Evolutionary conservation across 2,888 invertebrate genomes (phyloP), one percentile per base, ranked within the genome.

Genomic region (Epinotia brunnichana): DNA sequence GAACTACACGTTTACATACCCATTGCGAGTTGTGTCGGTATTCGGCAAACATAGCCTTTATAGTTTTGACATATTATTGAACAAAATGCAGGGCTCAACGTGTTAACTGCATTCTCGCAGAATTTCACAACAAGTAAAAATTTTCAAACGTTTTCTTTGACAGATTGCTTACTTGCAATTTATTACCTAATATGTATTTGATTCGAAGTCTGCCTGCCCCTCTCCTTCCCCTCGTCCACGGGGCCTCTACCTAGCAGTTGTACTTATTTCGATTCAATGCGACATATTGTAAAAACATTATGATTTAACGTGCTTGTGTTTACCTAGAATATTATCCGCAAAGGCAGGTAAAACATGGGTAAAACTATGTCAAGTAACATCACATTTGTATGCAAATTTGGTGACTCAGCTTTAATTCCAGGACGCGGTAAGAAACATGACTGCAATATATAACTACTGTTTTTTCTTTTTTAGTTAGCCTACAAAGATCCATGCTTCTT

Each of bases 321-420:
- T 35, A 29, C 29, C 9, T 21, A 21, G 13, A 11, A 19, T 21
- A 54, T 21, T 10, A 21, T 10, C 5, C 11, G 54, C 24, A 54
- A 54, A 54, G 21, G 13, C 35, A 3, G 21, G 24, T 41, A 21
- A 19, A 64, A 64, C 35, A 13, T 19, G 1, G 21, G 24, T 41
- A 21, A 19, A 64, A 64, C 35, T 39, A 15, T 41, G 48, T 21
- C 39, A 17, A 66, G 54, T 53, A 66, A 59, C 17, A n/a, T 21
- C 3, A 66, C 13, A 66, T 41, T 24, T 29, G 15, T 29, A 56
- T 56, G 24, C 19, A 24, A 64, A 56, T 64, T 15, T 19, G 41
- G 41, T 53, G 29, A 39, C 21, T 41, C 39, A 21, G 39, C 64
- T 66, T 54, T 39, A 39, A 56, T 59, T 59, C 29, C 59, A 29